Percentiles rank a stretch among this genome's conserved stretches.
phyloP scores from a whole-genome alignment of 2,888 invertebrate genomes.

The Drosophila lacicola region DNA sequence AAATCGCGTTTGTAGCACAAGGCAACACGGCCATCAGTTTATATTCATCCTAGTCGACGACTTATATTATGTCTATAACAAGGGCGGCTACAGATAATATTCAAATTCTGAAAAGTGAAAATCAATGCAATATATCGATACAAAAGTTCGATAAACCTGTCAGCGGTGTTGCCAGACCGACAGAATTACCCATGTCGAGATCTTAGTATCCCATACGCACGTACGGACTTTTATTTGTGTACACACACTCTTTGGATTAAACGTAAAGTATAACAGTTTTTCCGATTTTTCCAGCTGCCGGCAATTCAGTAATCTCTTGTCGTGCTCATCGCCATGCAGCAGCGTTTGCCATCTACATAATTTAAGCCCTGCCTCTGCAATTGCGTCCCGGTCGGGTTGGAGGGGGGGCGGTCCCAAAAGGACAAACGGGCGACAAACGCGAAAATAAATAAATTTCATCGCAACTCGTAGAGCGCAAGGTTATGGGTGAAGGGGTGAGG shows the following conservation, averaged over 20 bases:
- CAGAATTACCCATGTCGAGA: not conserved
- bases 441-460: constrained; percentile 58
- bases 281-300: constrained; percentile 33
- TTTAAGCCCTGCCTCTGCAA: constrained; percentile 40
- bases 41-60: no score
- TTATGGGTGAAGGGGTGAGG: not conserved
- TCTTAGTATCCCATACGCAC: not conserved
- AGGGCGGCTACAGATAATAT: no score
- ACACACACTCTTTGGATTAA: constrained; percentile 23
- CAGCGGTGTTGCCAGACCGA: not conserved
- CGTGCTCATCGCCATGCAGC: constrained; percentile 33
- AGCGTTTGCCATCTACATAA: constrained; percentile 42
- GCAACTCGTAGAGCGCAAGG: not conserved
- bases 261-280: constrained; percentile 23
- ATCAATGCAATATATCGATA: no score
- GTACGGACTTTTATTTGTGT: constrained; percentile 5
- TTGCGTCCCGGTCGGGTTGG: constrained; percentile 4
- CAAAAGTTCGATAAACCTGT: not conserved
- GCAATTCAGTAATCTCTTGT: constrained; percentile 40
- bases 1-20: no score
- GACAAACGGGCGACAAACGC: constrained; percentile 27
- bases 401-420: constrained; percentile 14
- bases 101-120: no score
- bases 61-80: no score
- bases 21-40: no score